Conservation (phyloP, 2,888 invertebrate genomes). For the Entomobrya proxima region DNA sequence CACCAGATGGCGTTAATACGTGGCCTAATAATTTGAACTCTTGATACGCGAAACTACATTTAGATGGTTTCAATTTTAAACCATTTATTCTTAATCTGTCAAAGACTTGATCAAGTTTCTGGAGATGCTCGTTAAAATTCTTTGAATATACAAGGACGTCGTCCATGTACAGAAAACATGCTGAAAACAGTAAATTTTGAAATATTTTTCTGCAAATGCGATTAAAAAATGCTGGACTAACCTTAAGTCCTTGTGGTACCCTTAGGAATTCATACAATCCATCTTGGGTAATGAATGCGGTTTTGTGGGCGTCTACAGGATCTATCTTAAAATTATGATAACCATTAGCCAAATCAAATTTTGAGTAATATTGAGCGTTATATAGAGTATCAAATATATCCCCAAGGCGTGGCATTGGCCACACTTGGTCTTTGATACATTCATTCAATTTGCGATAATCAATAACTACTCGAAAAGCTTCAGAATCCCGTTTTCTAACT, state of each 20-base stretch:
- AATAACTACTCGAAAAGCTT: background rate
- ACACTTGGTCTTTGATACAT: background rate
- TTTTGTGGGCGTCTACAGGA: background rate
- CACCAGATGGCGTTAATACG: background rate
- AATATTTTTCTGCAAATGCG: slow-evolving; percentile 25
- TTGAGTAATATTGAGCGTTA: background rate
- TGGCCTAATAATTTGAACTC: slow-evolving; percentile 25
- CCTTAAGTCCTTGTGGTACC: background rate
- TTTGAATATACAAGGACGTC: slow-evolving; percentile 11
- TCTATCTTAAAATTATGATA: background rate
- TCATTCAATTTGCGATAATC: slow-evolving; percentile 13
- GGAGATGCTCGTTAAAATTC: background rate
- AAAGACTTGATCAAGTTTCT: background rate
- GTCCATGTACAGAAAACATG: slow-evolving; percentile 11
- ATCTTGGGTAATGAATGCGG: no score
- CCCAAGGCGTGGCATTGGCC: slow-evolving; percentile 15
- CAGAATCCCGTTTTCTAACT: background rate
- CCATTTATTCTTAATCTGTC: background rate
- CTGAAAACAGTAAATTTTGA: background rate
- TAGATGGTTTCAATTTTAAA: slow-evolving; percentile 8
- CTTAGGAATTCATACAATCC: background rate
- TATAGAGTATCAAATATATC: slow-evolving; percentile 24
- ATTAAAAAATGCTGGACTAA: background rate
- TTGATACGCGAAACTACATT: background rate
- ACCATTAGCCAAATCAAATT: slow-evolving; percentile 4